phyloP scores from a whole-genome alignment of 2,797 vertebrate species.

The Podargus strigoides region DNA sequence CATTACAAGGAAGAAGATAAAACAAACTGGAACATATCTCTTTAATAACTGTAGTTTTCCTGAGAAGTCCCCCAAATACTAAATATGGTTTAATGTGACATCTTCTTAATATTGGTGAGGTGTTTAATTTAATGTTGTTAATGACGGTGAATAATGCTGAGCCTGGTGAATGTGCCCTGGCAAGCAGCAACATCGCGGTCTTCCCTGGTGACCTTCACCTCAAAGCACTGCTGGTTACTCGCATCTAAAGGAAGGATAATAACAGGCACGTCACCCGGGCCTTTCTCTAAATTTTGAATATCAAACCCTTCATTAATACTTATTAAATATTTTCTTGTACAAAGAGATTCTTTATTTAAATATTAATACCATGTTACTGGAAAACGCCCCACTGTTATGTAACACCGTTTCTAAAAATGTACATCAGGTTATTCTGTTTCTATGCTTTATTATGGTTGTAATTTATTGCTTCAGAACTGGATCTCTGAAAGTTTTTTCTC shows the following conservation, averaged over 20 bases:
- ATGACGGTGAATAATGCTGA: slow-evolving; percentile 4
- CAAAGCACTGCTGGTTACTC: neutral
- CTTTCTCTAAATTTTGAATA: slow-evolving; percentile 23
- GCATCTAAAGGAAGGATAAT: neutral
- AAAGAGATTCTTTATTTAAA: slow-evolving; percentile 33
- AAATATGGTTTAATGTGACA: neutral
- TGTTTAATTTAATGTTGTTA: neutral
- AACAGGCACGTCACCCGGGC: neutral
- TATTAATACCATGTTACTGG: neutral
- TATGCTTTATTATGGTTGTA: neutral
- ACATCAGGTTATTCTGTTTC: neutral
- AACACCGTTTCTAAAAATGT: neutral
- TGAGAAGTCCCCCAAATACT: neutral
- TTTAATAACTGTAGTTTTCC: neutral
- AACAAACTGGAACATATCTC: neutral
- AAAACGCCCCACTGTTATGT: neutral
- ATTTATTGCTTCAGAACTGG: neutral
- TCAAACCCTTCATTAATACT: slow-evolving; percentile 52
- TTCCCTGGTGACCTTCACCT: slow-evolving; percentile 43
- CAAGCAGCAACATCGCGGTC: neutral
- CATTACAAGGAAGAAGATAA: neutral
- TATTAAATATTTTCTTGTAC: slow-evolving; percentile 33
- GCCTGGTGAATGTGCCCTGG: neutral
- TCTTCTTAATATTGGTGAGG: neutral
- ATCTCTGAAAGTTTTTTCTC: neutral